Base-by-base conservation (phyloP, 2,888 invertebrate genomes). In the Coleophora flavipennella region DNA sequence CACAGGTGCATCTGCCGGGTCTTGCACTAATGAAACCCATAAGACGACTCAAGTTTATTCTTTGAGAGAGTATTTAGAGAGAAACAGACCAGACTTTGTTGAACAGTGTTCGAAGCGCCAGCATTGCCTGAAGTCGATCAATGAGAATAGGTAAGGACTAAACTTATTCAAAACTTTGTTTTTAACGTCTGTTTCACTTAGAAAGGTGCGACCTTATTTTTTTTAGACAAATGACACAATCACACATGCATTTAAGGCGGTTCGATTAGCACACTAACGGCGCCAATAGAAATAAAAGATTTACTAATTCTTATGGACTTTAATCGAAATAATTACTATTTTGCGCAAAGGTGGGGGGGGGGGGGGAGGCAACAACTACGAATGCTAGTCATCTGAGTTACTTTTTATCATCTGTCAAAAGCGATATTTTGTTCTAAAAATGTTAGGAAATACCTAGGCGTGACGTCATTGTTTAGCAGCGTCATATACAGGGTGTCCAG, bases 41-140 rank as follows among this genome's bases (percentile, higher is more conserved):
- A 69, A 53, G 37, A 71, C 53, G 40, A 49, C 65, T 10, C 67
- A 69, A 33, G 63, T 65, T 13, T 65, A 78, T 7, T 78, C 87
- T 6, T 84, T 91, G 20, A 79, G 92, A 85, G 92, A 93, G 42
- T 90, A 91, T 61, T 86, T 94, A 54, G 84, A 87, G 49, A 84
- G 68, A 46, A 91, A 92, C 51, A 87, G 90, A 27, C 94, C 94
- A 0, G 87, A 89, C 44, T 94, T 93, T 65, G 81, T 92, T 2
- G 66, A 73, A 40, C 77, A 67, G 33, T 59, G 67, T 38, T 56
- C 67, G 1, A 57, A 66, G 14, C 62, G 84, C 8, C 83, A 80
- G 45, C 63, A 67, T 36, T 77, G 75, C 39, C 57, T 84, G 50
- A 75, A 71, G 47, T 58, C 66, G 33, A 67, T 81, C 13, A 72